Base-by-base conservation (phyloP, 2,888 invertebrate genomes). In the Xestobium rufovillosum region DNA sequence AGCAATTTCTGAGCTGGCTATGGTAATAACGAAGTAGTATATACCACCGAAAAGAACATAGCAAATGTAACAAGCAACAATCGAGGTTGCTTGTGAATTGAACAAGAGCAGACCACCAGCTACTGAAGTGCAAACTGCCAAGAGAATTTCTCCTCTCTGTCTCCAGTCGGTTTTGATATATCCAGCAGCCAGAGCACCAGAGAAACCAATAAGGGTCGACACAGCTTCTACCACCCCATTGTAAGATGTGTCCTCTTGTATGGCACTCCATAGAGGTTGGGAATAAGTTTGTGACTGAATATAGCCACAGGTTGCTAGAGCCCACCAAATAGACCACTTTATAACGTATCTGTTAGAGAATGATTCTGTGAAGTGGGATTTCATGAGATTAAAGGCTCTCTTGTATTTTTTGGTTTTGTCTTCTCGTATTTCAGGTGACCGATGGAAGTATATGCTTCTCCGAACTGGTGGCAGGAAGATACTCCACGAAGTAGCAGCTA, bases 1-100 rank as follows among this genome's bases (percentile, higher is more conserved):
- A 0, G 94, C 92, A 34, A 95, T 84, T 68, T 91, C 89, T 30
- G 84, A 81, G 61, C 90, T 91, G 9, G 85, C 80, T 36, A 87
- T 69, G 0, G 89, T 88, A 39, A 87, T 82, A 44, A 80, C 77
- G 50, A 84, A 83, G 48, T 90, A 85, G 59, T 81, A 92, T 26
- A 87, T 68, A 15, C 78, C 76, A 11, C 86, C 80, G 65, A 83
- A 83, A 3, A 79, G 54, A 8, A 89, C 70, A 51, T 90, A 91
- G 1, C 78, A 77, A 0, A 67, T 68, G 61, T 92, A 94, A 4
- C 85, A 79, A 8, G 81, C 66, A 63, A 77, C 76, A 2, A 66
- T 47, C 15, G 56, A 44, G 3, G 44, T 40, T 1, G 65, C 61
- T 44, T 59, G 59, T 1, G 65, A 63, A 3, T 57, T 50, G 16